Evolutionary conservation across 2,113 vertebrate genomes (phyloP).

Genomic region (Nothobranchius furzeri): DNA sequence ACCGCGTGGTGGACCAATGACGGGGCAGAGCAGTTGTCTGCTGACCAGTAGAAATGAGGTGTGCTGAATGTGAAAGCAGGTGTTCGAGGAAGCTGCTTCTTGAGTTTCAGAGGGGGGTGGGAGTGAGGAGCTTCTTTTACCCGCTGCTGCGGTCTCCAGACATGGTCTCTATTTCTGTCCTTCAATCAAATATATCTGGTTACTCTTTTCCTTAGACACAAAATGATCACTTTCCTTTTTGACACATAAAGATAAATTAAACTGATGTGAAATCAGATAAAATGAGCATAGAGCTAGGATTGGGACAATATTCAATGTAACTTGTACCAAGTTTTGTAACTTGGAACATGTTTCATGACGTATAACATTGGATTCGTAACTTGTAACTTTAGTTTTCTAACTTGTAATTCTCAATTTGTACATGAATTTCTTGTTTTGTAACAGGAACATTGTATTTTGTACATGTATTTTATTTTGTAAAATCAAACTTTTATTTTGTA

Average conservation of each 20-base stretch:
- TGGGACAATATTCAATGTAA: too few species aligned
- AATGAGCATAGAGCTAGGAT: too few species aligned
- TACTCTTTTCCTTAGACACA: conserved; percentile 3
- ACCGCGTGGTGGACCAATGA: conserved; percentile 38
- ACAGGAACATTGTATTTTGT: too few species aligned
- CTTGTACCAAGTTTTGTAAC: too few species aligned
- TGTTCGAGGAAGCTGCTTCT: conserved; percentile 41
- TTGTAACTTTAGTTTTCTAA: too few species aligned
- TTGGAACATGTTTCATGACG: too few species aligned
- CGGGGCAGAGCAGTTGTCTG: conserved; percentile 4
- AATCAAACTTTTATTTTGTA: too few species aligned
- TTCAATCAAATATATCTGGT: conserved; percentile 50
- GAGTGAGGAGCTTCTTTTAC: conserved; percentile 18
- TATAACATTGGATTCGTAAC: too few species aligned
- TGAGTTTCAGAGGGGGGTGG: conserved; percentile 49
- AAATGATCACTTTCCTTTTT: background rate
- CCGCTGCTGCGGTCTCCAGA: background rate
- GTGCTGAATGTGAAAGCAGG: conserved; percentile 38
- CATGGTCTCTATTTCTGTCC: conserved; percentile 57
- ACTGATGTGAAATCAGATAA: background rate
- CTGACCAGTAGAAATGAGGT: conserved; percentile 35
- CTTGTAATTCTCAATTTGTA: too few species aligned
- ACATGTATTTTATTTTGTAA: too few species aligned
- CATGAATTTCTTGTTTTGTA: too few species aligned
- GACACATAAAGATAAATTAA: too few species aligned